A percentile compares a stretch with the other conserved stretches of the same genome.
phyloP scores from a whole-genome alignment of 2,888 invertebrate genomes.

The Kryphioiulus occultus region DNA sequence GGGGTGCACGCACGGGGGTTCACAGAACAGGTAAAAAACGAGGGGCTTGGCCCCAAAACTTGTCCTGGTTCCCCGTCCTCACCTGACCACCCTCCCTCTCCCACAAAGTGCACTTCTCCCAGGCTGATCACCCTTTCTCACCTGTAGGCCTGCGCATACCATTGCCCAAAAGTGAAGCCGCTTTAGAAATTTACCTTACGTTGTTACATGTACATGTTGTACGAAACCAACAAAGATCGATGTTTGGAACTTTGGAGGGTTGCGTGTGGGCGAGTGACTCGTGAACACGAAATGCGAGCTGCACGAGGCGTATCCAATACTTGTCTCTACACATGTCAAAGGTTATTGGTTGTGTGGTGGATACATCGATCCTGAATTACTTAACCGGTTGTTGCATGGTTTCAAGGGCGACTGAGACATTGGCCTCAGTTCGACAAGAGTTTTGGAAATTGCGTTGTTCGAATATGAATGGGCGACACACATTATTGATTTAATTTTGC shows the following conservation, averaged over 20 bases:
- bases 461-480: too few species aligned
- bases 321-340: not conserved
- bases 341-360: not conserved
- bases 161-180: not conserved
- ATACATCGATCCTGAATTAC: not conserved
- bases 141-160: not conserved
- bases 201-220: too few species aligned
- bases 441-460: too few species aligned
- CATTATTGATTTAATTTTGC: too few species aligned
- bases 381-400: not conserved
- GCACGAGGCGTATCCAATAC: not conserved
- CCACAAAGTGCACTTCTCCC: not conserved
- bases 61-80: not conserved
- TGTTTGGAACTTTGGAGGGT: too few species aligned
- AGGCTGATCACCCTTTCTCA: not conserved
- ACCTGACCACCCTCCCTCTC: not conserved
- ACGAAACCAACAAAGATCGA: too few species aligned
- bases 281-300: not conserved
- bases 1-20: conserved; percentile 10
- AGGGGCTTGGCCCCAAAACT: conserved; percentile 12
- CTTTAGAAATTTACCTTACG: not conserved
- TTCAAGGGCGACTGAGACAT: not conserved
- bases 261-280: not conserved
- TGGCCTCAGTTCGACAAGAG: too few species aligned
- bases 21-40: conserved; percentile 17